Evolutionary conservation across 2,113 vertebrate genomes (phyloP).

Genomic region (Myotis yumanensis): DNA sequence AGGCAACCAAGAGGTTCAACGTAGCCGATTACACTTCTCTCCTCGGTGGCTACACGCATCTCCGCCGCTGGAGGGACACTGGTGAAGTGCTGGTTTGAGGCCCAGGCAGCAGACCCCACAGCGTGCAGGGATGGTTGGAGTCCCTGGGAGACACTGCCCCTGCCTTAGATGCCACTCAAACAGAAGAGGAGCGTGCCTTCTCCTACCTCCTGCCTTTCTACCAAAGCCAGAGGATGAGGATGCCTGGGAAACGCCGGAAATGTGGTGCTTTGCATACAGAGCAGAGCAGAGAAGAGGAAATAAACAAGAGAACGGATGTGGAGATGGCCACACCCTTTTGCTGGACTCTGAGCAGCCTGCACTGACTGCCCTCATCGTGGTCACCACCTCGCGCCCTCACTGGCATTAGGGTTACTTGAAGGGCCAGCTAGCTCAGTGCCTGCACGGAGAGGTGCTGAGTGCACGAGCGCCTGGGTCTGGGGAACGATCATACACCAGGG

Average conservation of each 20-base stretch:
- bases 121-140: neutral
- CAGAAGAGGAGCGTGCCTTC: too few species aligned
- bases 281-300: neutral
- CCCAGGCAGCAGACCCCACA: neutral
- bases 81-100: neutral
- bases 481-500: too few species aligned
- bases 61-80: neutral
- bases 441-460: too few species aligned
- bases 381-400: fast-evolving
- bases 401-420: neutral
- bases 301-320: too few species aligned
- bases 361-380: fast-evolving
- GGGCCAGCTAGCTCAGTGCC: too few species aligned
- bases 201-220: too few species aligned
- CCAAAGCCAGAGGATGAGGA: neutral
- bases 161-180: neutral
- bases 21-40: fast-evolving
- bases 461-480: neutral
- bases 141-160: neutral
- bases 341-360: neutral
- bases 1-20: neutral
- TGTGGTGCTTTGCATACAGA: neutral
- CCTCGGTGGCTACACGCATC: fast-evolving
- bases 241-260: neutral
- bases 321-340: too few species aligned